Base-by-base conservation (phyloP, 2,113 vertebrate genomes). In the Pelmatolapia mariae region DNA sequence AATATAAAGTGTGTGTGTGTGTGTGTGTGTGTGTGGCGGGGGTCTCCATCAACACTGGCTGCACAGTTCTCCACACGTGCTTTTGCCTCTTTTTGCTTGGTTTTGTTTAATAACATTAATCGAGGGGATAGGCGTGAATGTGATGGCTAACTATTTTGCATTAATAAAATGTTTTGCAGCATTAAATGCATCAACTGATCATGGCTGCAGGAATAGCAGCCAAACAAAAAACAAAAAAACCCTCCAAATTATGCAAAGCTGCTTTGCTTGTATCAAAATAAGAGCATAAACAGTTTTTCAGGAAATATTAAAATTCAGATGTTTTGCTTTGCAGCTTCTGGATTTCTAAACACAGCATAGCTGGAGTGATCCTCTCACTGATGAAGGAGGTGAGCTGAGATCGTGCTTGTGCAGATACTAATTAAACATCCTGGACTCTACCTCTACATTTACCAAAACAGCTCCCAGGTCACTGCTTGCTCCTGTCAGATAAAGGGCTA, bases 161-260 rank as follows among this genome's bases (percentile, higher is more conserved):
- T 66, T 66, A 66, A n/a, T 66, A 66, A 66, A n/a, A 66, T 5
- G 33, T 38, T 38, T 38, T 66, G 61, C 33, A 47, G 68, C 24
- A 26, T 29, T 47, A 73, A 7, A 29, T 47, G 15, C 24, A 2
- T 10, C 68, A 47, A 10, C 68, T 7, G 5, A 29, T 29, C 22
- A 19, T 1, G 40, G 22, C 68, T 73, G 0, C n/a, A 43, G 38
- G 3, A 73, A 68, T 3, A n/a, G 31, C 59, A 63, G 59, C 31
- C 31, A n/a, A 36, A 63, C 5, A 19, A 19, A 4, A 11, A 10
- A 61, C 0, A 53, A 53, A 24, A 1, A 33, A 0, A 0, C 1
- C 8, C 31, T 66, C 4, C 31, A 38, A 66, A 38, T 66, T 66
- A 66, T 5, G 33, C 61, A 66, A 38, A 22, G 33, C 10, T 13